Conservation (phyloP, 2,797 vertebrate species). For the Alosa sapidissima region DNA sequence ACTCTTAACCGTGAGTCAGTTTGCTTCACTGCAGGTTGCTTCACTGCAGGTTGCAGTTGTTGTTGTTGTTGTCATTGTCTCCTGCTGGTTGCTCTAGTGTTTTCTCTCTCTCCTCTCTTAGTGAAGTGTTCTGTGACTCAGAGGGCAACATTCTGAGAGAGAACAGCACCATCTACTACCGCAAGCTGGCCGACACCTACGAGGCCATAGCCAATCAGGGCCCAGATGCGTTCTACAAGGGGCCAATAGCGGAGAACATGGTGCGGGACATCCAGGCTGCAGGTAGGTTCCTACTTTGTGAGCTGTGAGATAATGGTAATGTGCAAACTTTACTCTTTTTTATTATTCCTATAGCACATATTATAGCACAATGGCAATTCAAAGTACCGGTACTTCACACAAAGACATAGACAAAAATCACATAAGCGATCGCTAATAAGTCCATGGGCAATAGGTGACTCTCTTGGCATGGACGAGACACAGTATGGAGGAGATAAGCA, state of each 20-base stretch:
- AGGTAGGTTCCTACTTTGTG: slow-evolving; percentile 17
- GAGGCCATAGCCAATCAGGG: slow-evolving; percentile 70
- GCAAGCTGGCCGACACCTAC: slow-evolving; percentile 71
- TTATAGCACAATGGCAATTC: too few relatives aligned
- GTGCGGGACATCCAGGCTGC: slow-evolving; percentile 79
- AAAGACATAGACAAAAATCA: too few relatives aligned
- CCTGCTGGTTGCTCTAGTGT: neutral
- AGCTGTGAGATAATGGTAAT: neutral
- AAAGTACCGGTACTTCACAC: too few relatives aligned
- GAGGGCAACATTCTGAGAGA: slow-evolving; percentile 67
- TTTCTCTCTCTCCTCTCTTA: slow-evolving; percentile 47
- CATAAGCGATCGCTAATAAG: too few relatives aligned
- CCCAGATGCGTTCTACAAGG: slow-evolving; percentile 68
- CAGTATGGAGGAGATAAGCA: too few relatives aligned
- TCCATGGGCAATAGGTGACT: too few relatives aligned
- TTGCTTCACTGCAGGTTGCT: neutral
- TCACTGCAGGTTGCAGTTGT: too few relatives aligned
- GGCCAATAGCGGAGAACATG: slow-evolving; percentile 79
- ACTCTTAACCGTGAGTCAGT: neutral
- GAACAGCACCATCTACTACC: slow-evolving; percentile 69
- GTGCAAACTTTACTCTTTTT: neutral
- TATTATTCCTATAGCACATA: too few relatives aligned
- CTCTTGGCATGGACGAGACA: too few relatives aligned
- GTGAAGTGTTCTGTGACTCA: slow-evolving; percentile 72
- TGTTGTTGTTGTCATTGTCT: neutral